Evolutionary conservation across 2,797 vertebrate genomes (phyloP), one percentile per base, ranked within the genome.

Genomic region (Parambassis ranga): DNA sequence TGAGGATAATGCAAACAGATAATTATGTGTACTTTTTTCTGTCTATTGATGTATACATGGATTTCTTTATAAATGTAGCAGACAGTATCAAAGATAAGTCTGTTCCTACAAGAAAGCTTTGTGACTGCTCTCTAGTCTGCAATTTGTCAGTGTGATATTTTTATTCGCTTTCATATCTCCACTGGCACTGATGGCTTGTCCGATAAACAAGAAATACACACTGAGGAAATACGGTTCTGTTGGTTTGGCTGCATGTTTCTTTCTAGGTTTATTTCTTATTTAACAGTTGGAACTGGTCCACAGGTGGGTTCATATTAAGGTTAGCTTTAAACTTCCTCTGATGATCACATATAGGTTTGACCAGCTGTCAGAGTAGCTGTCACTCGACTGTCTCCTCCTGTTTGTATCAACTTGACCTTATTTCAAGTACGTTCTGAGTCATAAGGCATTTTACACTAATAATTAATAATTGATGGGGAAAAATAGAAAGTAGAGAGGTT

Each of bases 71-170:
- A 77, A 84, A 71, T 51, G 67, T 55, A 81, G 63, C 37, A 75
- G 53, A 57, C 23, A n/a, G 15, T 79, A 89, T 89, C 88, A 91
- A 89, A 90, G 87, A 71, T 62, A 58, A 65, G 63, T 37, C 64
- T 87, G 79, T 70, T 85, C 52, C 60, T 75, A 84, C 82, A 87
- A 75, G 76, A 61, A 65, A 38, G 67, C 64, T 82, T 77, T 77
- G 72, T 75, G 64, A 76, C 61, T 49, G 52, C 68, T 75, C 80
- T 89, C 71, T 87, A 59, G 76, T 90, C 83, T 84, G 56, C 82
- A 85, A 68, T 89, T 85, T 89, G 81, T 87, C 78, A 61, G 67
- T 60, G 55, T 70, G 76, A 84, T 86, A 80, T 87, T 81, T 82
- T 71, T 72, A 81, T 78, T 79, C n/a, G 6, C 78, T 87, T 89